phyloP scores from a whole-genome alignment of 2,797 vertebrate species.

The Gadopsis bispinosus region DNA sequence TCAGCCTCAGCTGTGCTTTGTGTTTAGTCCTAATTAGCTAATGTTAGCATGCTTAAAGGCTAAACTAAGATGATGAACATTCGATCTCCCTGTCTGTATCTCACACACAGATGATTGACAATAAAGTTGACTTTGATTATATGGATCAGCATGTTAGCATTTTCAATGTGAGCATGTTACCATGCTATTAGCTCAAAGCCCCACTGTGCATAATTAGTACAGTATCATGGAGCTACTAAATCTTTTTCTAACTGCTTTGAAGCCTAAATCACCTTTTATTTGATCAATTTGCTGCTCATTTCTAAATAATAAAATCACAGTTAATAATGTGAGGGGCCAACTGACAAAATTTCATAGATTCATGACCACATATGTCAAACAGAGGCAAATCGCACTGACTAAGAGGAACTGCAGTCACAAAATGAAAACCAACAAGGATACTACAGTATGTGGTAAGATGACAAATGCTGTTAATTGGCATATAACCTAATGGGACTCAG shows the following conservation, averaged over 20 bases:
- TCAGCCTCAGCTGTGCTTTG: background rate
- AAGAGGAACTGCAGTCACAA: constrained; percentile 33
- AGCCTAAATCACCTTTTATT: background rate
- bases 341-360: background rate
- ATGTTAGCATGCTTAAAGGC: background rate
- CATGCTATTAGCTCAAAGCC: background rate
- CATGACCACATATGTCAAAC: constrained; percentile 10
- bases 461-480: background rate
- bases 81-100: too few relatives aligned
- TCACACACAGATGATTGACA: too few relatives aligned
- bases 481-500: background rate
- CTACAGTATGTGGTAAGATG: background rate
- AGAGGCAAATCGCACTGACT: constrained; percentile 5
- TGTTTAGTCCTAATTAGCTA: background rate
- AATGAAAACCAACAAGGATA: constrained; percentile 22
- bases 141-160: background rate
- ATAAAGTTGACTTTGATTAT: too few relatives aligned
- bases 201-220: too few relatives aligned
- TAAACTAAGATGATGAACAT: background rate
- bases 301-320: background rate
- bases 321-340: too few relatives aligned
- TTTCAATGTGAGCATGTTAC: too few relatives aligned
- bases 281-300: background rate
- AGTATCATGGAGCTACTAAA: too few relatives aligned
- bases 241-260: background rate